These are phyloP conservation scores for Lanistes nyassanus DNA, from an alignment of 1,140 invertebrate species.

Conservation along the genomic window DNA sequence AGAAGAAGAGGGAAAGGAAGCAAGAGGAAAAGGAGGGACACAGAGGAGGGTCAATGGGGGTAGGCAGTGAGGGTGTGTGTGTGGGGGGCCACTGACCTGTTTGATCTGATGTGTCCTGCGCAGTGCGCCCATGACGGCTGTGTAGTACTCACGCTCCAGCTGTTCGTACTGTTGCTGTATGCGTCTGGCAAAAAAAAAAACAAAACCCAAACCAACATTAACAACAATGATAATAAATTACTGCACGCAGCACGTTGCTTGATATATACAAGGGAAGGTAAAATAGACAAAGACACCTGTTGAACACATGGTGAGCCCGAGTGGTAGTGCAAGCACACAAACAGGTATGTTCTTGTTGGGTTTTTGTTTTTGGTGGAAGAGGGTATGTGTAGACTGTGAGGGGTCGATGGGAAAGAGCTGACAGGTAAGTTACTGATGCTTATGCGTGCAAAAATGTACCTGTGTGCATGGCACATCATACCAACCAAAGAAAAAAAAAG, in stretches of 20 bases:
- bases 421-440: no score
- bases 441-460: no score
- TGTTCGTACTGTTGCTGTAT: conserved; percentile 80
- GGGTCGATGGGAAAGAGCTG: no score
- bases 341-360: no score
- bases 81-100: conserved; percentile 68
- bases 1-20: not conserved
- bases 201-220: not conserved
- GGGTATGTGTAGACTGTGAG: no score
- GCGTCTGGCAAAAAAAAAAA: conserved; percentile 69
- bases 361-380: no score
- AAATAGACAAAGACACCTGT: not conserved
- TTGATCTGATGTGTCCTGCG: conserved; percentile 75
- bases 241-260: not conserved
- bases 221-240: no score
- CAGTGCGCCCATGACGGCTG: conserved; percentile 76
- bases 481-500: no score
- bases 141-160: conserved; percentile 77
- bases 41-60: not conserved
- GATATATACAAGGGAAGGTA: not conserved
- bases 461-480: no score
- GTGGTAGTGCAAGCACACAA: no score
- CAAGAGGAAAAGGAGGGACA: conserved; percentile 6
- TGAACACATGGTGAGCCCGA: no score
- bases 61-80: not conserved